Evolutionary conservation across 2,888 invertebrate species (phyloP).

Genomic region (Ennomos erosarius): DNA sequence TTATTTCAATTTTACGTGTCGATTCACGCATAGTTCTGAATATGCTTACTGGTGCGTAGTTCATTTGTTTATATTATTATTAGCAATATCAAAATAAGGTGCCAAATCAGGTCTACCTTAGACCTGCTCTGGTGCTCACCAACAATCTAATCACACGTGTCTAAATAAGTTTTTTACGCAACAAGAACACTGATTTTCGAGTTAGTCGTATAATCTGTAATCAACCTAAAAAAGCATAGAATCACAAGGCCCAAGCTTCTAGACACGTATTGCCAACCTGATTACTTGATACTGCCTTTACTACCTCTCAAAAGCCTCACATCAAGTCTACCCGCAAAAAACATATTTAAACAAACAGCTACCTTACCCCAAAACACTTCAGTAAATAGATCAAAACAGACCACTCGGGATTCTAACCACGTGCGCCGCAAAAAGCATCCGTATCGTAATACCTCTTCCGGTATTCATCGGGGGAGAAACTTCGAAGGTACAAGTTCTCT

Average conservation of each 20-base stretch:
- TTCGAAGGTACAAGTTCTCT: conserved; percentile 6
- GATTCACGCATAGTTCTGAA: not conserved
- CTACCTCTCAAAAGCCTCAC: conserved; percentile 1
- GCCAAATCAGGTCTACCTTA: too few relatives aligned
- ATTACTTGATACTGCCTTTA: too few relatives aligned
- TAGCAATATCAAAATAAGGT: too few relatives aligned
- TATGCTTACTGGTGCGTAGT: not conserved
- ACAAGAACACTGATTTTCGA: too few relatives aligned
- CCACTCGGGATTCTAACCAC: conserved; percentile 23
- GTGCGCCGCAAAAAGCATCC: conserved; percentile 25
- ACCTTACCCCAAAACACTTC: conserved; percentile 16
- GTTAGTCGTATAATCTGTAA: too few relatives aligned
- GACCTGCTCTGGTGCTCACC: too few relatives aligned
- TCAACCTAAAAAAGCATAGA: too few relatives aligned
- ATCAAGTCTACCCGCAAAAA: conserved; percentile 22
- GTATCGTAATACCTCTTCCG: conserved; percentile 26
- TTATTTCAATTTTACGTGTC: not conserved
- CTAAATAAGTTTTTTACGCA: too few relatives aligned
- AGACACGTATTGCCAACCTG: too few relatives aligned
- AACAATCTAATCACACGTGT: too few relatives aligned
- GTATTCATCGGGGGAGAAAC: conserved; percentile 13
- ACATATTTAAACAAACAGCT: conserved; percentile 32
- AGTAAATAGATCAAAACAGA: conserved; percentile 23
- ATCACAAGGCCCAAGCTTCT: too few relatives aligned
- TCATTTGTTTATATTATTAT: too few relatives aligned